phyloP scores from a whole-genome alignment of 2,797 vertebrate genomes.

The Limnodromus scolopaceus region DNA sequence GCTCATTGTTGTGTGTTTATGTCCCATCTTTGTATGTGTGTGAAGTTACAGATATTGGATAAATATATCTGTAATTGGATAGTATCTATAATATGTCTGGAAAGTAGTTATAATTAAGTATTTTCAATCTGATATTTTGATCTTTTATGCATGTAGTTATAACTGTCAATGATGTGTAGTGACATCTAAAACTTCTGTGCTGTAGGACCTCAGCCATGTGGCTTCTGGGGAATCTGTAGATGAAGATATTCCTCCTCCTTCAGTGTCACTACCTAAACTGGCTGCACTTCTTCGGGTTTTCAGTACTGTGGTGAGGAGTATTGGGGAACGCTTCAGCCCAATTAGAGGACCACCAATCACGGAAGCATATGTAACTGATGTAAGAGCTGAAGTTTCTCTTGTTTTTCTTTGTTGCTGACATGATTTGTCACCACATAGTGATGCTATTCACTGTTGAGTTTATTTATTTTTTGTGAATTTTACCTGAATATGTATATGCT shows the following conservation, averaged over 20 bases:
- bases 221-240: slow-evolving; percentile 89
- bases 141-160: neutral
- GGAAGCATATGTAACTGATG: slow-evolving; percentile 93
- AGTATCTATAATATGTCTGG: neutral
- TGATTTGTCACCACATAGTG: neutral
- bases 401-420: neutral
- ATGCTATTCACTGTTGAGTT: neutral
- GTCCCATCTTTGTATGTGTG: accelerated
- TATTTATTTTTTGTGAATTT: neutral
- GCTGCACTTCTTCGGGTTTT: slow-evolving; percentile 97
- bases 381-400: slow-evolving; percentile 70
- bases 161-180: neutral
- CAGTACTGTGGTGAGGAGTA: slow-evolving; percentile 97
- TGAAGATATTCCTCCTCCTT: slow-evolving; percentile 96
- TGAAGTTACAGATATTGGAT: neutral
- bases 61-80: neutral
- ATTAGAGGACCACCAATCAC: slow-evolving; percentile 94
- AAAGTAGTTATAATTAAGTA: neutral
- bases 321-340: slow-evolving; percentile 95
- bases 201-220: slow-evolving; percentile 93
- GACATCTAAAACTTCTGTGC: neutral
- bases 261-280: slow-evolving; percentile 94
- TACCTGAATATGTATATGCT: accelerated
- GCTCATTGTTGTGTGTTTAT: neutral
- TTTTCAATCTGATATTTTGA: neutral